Base-by-base conservation (phyloP, 2,888 invertebrate species). In the Fabriciana adippe region DNA sequence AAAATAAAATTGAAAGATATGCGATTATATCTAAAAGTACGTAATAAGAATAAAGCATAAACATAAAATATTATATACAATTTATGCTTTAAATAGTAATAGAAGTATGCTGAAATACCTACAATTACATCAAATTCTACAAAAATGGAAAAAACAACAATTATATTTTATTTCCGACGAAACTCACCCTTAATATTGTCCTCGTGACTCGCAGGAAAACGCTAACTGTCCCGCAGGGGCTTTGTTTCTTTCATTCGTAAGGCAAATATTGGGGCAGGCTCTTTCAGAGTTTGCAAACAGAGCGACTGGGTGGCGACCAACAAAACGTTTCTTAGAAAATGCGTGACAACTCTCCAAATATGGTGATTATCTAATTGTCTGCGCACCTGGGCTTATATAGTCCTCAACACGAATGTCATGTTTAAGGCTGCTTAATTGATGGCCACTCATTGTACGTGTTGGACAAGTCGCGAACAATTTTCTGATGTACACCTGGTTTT, bases 361-460 rank as follows among this genome's bases (percentile, higher is more conserved):
- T 81, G 82, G 88, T 92, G 92, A 92, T 92, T 92, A 92, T 86
- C 87, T 90, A 91, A 92, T 92, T 91, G 89, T 90, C 78, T 78
- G 73, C 77, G 80, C 92, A 92, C 89, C 91, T 92, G 92, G 88
- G 81, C 79, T 81, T 88, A 91, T 90, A 86, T 86, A 89, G 88
- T 87, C 86, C 84, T 89, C 84, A 79, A 83, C 83, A 76, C 72
- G 78, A 81, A 90, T 84, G 81, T 86, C 84, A 80, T 90, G 85
- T 83, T 90, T 87, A 79, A 80, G 78, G 79, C 75, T 72, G 74
- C 59, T 69, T 69, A 69, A 73, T 73, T 69, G 73, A 73, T 73
- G 73, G 64, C 73, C 73, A 70, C 68, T 73, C 73, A 66, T 67
- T 73, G 67, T 71, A 55, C 16, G 11, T 72, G 71, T 69, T 54